Base-by-base conservation (phyloP, 2,113 vertebrate genomes). In the Xiphias gladius region DNA sequence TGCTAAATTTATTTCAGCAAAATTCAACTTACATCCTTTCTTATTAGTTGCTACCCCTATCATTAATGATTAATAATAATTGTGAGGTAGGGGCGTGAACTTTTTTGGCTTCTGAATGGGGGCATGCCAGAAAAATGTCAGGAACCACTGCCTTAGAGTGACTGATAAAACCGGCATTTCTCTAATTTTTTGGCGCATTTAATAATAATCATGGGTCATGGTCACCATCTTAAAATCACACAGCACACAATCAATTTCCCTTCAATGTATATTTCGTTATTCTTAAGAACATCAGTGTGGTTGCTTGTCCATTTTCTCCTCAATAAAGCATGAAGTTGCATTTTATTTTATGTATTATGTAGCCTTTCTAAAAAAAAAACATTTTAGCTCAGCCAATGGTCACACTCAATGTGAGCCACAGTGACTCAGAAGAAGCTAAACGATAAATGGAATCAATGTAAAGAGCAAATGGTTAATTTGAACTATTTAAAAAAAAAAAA, bases 201-300 rank as follows among this genome's bases (percentile, higher is more conserved):
- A 76, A 75, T 76, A 4, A 67, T 54, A 24, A 87, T 55, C 55
- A n/a, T 13, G 26, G 81, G 83, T 82, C 63, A 74, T 7, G 66
- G 30, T 43, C 67, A 57, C 77, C 14, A 32, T 82, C 30, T 84
- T 57, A 39, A 50, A 55, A 71, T 52, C n/a, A n/a, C 32, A 54
- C 17, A 73, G 4, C n/a, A 55, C 52, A 39, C 5, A 59, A n/a
- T 26, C 80, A 70, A 54, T 70, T 71, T 71, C 28, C 39, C 52
- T 65, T 69, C 62, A 62, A 22, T 43, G 19, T 37, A 2, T 35
- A 19, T 43, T 57, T 62, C 46, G 30, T n/a, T 41, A 30, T 24
- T 62, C 72, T 71, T 17, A 5, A 16, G 35, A 65, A 54, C 24
- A 64, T 24, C 17, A 37, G n/a, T 17, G 28, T 13, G 4, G 30